These are phyloP conservation scores for Drosophila antonietae DNA, from an alignment of 2,888 invertebrate species.

Conservation along the genomic window DNA sequence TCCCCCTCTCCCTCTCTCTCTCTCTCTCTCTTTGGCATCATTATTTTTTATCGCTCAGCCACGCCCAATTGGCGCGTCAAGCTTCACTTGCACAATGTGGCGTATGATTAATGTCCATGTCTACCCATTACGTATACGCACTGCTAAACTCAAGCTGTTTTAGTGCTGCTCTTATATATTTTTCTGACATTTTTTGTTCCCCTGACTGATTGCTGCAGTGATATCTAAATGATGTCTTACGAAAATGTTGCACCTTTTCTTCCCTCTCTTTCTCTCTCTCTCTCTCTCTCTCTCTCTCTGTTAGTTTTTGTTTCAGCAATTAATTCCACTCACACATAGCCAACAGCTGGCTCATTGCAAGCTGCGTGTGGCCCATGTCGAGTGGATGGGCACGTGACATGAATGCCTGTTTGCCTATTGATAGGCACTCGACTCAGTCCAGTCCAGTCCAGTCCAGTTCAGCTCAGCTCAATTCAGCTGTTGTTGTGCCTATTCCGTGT, in stretches of 20 bases:
- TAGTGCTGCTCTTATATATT: neutral
- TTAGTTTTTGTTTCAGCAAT: neutral
- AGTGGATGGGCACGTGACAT: slow-evolving; percentile 32
- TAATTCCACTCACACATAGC: neutral
- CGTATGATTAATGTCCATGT: slow-evolving; percentile 73
- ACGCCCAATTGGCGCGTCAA: slow-evolving; percentile 39
- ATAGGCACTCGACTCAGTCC: neutral
- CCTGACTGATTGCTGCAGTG: neutral
- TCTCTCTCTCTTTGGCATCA: slow-evolving; percentile 35
- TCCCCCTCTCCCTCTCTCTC: neutral
- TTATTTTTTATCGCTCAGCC: slow-evolving; percentile 70
- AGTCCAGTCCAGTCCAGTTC: neutral
- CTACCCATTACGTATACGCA: slow-evolving; percentile 58
- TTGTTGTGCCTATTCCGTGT: slow-evolving; percentile 1
- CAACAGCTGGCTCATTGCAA: slow-evolving; percentile 39
- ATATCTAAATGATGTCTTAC: neutral
- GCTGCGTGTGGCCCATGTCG: slow-evolving; percentile 2
- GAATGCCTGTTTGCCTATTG: slow-evolving; percentile 30
- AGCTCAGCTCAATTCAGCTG: neutral
- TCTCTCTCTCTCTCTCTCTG: neutral
- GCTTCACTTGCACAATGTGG: slow-evolving; percentile 62
- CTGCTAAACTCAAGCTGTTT: neutral
- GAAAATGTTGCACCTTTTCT: neutral
- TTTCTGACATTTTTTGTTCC: neutral
- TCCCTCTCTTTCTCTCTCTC: neutral